A percentile compares a stretch with the other conserved stretches of the same genome.
Conservation (phyloP, 2,888 invertebrate species). For the Drosophila putrida region DNA sequence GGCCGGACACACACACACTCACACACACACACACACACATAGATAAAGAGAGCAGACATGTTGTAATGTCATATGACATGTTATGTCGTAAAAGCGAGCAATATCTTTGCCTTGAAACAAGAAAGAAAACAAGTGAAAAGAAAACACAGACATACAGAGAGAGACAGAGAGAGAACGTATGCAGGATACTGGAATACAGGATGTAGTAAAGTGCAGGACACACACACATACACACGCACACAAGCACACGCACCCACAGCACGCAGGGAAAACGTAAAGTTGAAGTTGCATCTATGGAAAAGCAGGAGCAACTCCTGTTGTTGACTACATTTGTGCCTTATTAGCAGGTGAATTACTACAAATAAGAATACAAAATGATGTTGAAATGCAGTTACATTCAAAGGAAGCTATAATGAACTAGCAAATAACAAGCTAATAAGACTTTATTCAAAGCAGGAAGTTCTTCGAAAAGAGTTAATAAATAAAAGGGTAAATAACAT, state of each 20-base stretch:
- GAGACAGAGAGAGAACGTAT: slow-evolving; percentile 12
- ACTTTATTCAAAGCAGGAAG: neutral
- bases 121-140: slow-evolving; percentile 62
- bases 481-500: too few species aligned
- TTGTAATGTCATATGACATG: slow-evolving; percentile 79
- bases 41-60: slow-evolving; percentile 66
- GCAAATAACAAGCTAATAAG: neutral
- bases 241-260: slow-evolving; percentile 4
- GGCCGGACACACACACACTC: slow-evolving; percentile 48
- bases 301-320: slow-evolving; percentile 36
- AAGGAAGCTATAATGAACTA: neutral
- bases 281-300: slow-evolving; percentile 21
- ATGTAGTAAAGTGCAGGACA: slow-evolving; percentile 47
- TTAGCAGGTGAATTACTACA: slow-evolving; percentile 51
- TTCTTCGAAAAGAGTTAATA: too few species aligned
- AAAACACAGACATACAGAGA: slow-evolving; percentile 27
- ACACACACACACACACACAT: slow-evolving; percentile 21
- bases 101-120: slow-evolving; percentile 73
- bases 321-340: slow-evolving; percentile 63
- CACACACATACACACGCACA: slow-evolving; percentile 27
- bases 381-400: neutral
- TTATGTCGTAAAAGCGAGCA: slow-evolving; percentile 77
- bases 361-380: neutral
- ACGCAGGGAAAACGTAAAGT: slow-evolving; percentile 49
- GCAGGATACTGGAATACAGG: slow-evolving; percentile 59